Conservation (phyloP, 2,797 vertebrate species). For the Hemitrygon akajei region DNA sequence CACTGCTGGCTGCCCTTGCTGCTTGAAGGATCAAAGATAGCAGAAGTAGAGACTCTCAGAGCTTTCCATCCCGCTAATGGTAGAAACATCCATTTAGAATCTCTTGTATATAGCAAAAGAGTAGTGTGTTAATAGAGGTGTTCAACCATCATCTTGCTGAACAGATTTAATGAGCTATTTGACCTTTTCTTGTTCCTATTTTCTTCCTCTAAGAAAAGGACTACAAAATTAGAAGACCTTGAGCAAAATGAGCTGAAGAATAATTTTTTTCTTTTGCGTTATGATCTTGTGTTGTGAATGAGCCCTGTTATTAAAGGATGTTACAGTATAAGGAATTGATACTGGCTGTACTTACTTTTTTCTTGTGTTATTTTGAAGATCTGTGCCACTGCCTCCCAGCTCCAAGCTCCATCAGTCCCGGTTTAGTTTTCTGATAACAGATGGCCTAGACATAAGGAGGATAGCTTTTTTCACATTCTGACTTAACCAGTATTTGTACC, state of each 20-base stretch:
- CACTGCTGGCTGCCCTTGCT: background rate
- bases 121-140: background rate
- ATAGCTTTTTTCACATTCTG: too few species aligned
- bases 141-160: background rate
- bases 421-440: background rate
- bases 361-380: background rate
- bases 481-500: too few species aligned
- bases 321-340: background rate
- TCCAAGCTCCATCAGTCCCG: background rate
- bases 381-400: too few species aligned
- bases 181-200: background rate
- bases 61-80: background rate
- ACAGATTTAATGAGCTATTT: background rate
- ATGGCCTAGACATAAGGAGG: background rate
- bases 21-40: background rate
- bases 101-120: background rate
- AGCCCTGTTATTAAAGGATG: background rate
- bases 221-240: background rate
- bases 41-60: background rate
- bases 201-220: too few species aligned
- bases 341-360: too few species aligned
- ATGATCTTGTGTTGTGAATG: too few species aligned
- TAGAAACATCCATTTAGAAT: background rate
- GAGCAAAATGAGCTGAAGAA: background rate
- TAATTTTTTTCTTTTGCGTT: background rate